A percentile compares a stretch with the other conserved stretches of the same genome.
These are phyloP conservation scores for Chelonus formosanus DNA, from an alignment of 2,888 invertebrate genomes.

Conservation along the genomic window DNA sequence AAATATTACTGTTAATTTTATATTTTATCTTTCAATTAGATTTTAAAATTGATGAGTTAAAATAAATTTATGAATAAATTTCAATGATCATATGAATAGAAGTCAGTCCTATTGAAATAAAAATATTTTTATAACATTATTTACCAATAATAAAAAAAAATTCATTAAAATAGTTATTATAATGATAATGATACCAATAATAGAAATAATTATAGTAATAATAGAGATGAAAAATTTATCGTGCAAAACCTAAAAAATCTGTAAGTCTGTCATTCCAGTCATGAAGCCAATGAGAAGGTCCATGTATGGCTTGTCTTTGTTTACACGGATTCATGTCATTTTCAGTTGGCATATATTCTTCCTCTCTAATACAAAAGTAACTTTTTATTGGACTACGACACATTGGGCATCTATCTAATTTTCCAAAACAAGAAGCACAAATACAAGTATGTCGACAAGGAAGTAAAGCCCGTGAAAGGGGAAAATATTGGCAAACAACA, in stretches of 20 bases:
- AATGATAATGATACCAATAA: too few relatives aligned
- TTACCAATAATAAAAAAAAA: too few relatives aligned
- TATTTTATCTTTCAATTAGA: too few relatives aligned
- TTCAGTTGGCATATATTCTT: conserved; percentile 74
- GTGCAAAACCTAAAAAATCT: conserved; percentile 77
- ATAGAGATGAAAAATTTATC: conserved; percentile 55
- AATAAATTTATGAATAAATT: too few relatives aligned
- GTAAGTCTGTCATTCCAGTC: conserved; percentile 78
- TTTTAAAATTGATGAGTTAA: too few relatives aligned
- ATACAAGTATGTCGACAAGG: conserved; percentile 88
- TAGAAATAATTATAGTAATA: not conserved
- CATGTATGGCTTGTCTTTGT: conserved; percentile 61
- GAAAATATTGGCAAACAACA: conserved; percentile 84
- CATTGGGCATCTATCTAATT: conserved; percentile 86
- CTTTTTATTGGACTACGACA: conserved; percentile 84
- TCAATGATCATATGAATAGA: too few relatives aligned
- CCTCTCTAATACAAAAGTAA: conserved; percentile 84
- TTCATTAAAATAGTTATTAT: too few relatives aligned
- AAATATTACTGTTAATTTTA: too few relatives aligned
- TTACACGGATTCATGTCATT: conserved; percentile 64
- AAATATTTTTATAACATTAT: too few relatives aligned
- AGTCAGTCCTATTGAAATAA: too few relatives aligned
- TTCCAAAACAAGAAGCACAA: conserved; percentile 81
- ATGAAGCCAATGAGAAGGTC: conserved; percentile 67
- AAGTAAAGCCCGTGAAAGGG: conserved; percentile 80